phyloP scores from a whole-genome alignment of 2,113 vertebrate species.

The Microcebus lehilahytsara region DNA sequence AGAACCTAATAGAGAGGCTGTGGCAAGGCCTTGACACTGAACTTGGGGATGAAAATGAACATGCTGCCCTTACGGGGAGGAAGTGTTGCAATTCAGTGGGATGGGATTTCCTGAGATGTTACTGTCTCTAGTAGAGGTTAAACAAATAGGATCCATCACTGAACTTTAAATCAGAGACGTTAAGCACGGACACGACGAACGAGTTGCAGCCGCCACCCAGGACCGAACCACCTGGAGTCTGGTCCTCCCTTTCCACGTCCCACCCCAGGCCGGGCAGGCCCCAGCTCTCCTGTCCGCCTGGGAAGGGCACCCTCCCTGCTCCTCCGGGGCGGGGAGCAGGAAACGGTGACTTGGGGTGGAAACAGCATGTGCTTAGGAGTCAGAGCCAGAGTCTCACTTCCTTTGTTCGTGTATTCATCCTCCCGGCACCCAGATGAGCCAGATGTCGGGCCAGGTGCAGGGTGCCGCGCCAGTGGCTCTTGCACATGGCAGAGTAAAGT shows the following conservation, averaged over 20 bases:
- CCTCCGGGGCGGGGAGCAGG: background rate
- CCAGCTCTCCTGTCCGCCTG: background rate
- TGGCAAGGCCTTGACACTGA: background rate
- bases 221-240: background rate
- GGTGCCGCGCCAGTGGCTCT: fast-evolving
- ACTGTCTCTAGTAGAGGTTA: fast-evolving
- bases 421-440: fast-evolving
- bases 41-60: background rate
- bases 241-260: background rate
- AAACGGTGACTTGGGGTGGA: background rate
- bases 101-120: background rate
- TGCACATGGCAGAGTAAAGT: fast-evolving
- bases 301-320: background rate
- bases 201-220: fast-evolving
- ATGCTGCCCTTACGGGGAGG: fast-evolving
- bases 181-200: fast-evolving
- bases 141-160: fast-evolving
- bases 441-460: background rate
- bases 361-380: background rate
- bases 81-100: fast-evolving
- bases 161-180: fast-evolving
- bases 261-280: fast-evolving
- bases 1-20: background rate
- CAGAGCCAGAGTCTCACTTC: background rate
- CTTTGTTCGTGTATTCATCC: background rate